phyloP scores from a whole-genome alignment of 2,797 vertebrate genomes.

The Anolis apletophallus region DNA sequence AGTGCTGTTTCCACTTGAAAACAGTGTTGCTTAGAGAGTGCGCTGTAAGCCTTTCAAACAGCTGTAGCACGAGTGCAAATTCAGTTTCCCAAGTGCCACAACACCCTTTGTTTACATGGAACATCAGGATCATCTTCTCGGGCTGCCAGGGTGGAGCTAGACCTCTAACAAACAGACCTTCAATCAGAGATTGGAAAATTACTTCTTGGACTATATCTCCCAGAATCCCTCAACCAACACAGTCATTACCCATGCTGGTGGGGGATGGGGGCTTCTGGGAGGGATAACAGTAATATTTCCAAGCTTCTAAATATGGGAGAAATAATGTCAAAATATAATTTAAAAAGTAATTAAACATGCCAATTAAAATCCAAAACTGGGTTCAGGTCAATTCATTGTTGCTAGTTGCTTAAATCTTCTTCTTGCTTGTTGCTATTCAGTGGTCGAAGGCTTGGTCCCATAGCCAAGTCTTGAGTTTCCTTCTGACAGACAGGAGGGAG shows the following conservation, averaged over 20 bases:
- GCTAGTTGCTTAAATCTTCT: too few relatives aligned
- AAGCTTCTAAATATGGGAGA: neutral
- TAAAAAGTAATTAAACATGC: too few relatives aligned
- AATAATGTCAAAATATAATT: too few relatives aligned
- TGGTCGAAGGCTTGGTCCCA: too few relatives aligned
- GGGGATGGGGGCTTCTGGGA: neutral
- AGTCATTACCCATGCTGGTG: too few relatives aligned
- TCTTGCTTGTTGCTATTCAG: too few relatives aligned
- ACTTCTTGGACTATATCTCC: neutral
- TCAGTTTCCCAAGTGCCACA: neutral
- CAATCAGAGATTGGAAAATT: neutral
- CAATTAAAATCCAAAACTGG: too few relatives aligned
- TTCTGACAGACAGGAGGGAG: too few relatives aligned
- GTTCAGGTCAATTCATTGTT: too few relatives aligned
- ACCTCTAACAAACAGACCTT: neutral
- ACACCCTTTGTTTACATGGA: constrained; percentile 22
- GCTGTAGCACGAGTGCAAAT: constrained; percentile 13
- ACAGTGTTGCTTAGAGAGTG: constrained; percentile 16
- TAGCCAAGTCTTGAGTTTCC: too few relatives aligned
- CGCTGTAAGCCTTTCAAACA: constrained; percentile 30
- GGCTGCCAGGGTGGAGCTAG: neutral
- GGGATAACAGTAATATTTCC: neutral
- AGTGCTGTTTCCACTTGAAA: constrained; percentile 31
- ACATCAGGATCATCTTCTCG: constrained; percentile 14
- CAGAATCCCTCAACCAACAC: neutral